Conservation (phyloP, 2,797 vertebrate genomes). For the Myotis vivesi region DNA sequence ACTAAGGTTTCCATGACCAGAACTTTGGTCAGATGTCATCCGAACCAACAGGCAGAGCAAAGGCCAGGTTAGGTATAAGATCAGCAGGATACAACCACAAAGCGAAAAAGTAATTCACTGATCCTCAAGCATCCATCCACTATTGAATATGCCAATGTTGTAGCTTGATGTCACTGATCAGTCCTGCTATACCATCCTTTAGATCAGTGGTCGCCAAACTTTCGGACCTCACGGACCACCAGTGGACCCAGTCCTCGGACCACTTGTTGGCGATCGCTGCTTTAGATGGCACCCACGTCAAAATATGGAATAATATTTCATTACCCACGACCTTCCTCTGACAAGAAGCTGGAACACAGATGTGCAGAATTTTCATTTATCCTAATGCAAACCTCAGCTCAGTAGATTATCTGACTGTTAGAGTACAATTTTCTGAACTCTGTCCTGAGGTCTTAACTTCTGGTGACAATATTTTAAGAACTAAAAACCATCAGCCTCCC, state of each 20-base stretch:
- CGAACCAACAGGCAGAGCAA: slow-evolving; percentile 33
- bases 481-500: slow-evolving; percentile 21
- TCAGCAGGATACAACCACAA: slow-evolving; percentile 1
- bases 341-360: slow-evolving; percentile 27
- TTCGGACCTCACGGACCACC: too few species aligned
- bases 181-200: background rate
- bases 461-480: background rate
- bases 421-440: background rate
- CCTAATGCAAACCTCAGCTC: background rate
- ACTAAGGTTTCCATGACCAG: slow-evolving; percentile 28
- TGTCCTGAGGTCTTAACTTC: background rate
- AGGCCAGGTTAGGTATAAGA: background rate
- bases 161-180: background rate
- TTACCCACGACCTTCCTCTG: background rate
- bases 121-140: background rate
- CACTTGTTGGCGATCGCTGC: too few species aligned
- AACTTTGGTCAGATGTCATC: slow-evolving; percentile 37
- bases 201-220: background rate
- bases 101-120: background rate
- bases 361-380: slow-evolving; percentile 12
- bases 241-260: too few species aligned
- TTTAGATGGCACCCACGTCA: slow-evolving; percentile 5
- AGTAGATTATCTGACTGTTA: background rate
- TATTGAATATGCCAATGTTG: background rate
- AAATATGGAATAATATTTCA: slow-evolving; percentile 20